Base-by-base conservation (phyloP, 2,888 invertebrate species). In the Desoria tigrina region DNA sequence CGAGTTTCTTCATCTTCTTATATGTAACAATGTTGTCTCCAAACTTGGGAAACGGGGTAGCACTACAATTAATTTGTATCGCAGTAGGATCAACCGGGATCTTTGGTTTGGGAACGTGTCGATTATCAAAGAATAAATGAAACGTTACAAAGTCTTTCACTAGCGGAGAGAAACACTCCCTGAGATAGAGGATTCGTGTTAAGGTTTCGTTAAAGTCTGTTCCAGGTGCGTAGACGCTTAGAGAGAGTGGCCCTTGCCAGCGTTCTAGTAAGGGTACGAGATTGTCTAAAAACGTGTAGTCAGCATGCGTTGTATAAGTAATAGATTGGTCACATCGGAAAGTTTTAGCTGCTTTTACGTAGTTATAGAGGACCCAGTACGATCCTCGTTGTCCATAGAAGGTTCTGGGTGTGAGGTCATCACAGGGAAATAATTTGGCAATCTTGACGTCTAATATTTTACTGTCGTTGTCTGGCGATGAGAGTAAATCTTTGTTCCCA, bases 261-360 rank as follows among this genome's bases (percentile, higher is more conserved):
- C 89, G 85, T 79, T 90, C 88, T 79, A 93, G 82, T 77, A 95
- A 83, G 67, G 92, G 91, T 79, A 88, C 86, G 77, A 94, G 84
- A 81, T 95, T 94, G 81, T 94, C 91, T 78, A 94, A 85, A 83
- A 93, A 94, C 76, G 92, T 91, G 82, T 87, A 92, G 78, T 94
- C 94, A 3, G 91, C 92, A 80, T 94, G 94, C 16, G 94, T 94
- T 39, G 94, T 92, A 79, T 94, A 93, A 1, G 94, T 94, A 73
- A 94, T 86, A 74, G 88, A 88, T 81, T 92, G 91, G 81, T 90
- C 89, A 81, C 93, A 93, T 78, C 83, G 84, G 57, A 89, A 94
- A 21, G 57, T 51, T 42, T 59, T 51, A 18, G 87, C 87, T 65
- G 91, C 90, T 45, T 86, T 85, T 73, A 92, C 86, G 79, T 89